These are phyloP conservation scores for Hemibagrus guttatus DNA, from an alignment of 2,797 vertebrate species.

Conservation along the genomic window DNA sequence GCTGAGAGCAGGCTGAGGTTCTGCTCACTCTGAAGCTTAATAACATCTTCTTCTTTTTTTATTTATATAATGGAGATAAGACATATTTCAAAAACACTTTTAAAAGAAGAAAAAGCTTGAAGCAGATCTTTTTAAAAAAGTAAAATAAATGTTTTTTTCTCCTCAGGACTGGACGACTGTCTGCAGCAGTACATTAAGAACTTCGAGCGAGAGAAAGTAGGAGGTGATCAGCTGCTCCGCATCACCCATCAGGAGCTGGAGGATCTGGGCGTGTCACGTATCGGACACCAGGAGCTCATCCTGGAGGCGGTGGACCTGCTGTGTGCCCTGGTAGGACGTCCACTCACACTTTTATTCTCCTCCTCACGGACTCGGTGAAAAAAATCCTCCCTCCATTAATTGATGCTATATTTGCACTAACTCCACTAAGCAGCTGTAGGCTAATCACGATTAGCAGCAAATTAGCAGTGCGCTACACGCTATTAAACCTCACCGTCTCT, in stretches of 20 bases:
- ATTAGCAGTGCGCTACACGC: background rate
- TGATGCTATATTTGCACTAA: conserved; percentile 7
- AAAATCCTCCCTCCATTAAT: background rate
- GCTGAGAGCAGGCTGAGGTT: conserved; percentile 1
- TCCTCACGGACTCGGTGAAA: background rate
- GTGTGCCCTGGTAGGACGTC: conserved; percentile 86
- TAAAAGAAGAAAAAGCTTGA: background rate
- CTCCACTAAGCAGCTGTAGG: conserved; percentile 53
- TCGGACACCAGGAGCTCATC: conserved; percentile 97
- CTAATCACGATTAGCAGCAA: background rate
- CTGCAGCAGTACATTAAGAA: conserved; percentile 96
- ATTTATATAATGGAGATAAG: background rate
- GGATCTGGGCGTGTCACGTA: conserved; percentile 93
- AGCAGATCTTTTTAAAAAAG: background rate
- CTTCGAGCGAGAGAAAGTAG: conserved; percentile 93
- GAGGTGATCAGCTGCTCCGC: conserved; percentile 90
- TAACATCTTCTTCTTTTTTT: background rate
- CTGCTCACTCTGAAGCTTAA: background rate
- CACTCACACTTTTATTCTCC: no score
- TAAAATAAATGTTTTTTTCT: background rate
- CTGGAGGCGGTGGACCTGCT: conserved; percentile 96
- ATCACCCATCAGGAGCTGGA: conserved; percentile 97
- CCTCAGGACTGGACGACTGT: conserved; percentile 92
- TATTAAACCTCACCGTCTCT: background rate
- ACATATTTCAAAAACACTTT: background rate